Base-by-base conservation (phyloP, 2,888 invertebrate genomes). In the Alsophila aescularia region DNA sequence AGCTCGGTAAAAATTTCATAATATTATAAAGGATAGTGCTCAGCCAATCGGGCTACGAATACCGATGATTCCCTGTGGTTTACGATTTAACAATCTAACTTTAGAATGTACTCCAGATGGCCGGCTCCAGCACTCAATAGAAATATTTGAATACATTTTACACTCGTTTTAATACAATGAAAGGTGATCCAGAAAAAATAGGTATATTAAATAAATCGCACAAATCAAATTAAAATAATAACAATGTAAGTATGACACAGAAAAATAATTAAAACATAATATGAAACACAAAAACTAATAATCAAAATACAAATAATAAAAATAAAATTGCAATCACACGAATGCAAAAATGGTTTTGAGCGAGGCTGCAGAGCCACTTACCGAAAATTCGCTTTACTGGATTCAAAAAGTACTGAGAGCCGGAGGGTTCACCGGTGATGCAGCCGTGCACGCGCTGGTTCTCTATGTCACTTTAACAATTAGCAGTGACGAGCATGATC, bases 61-160 rank as follows among this genome's bases (percentile, higher is more conserved):
- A 84, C 73, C 75, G 81, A 81, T 83, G 84, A 84, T 84, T 84
- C 81, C 79, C 78, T 77, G 79, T 79, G 83, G 87, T 91, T 90
- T 87, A 90, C 89, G 87, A 88, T 89, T 88, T 87, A 85, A 86
- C 85, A 87, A 85, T 88, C 90, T 91, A 91, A 91, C 87, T 90
- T 90, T 91, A 91, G 90, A 89, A 88, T 87, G 85, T 83, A 87
- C 87, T 84, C 90, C 90, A 91, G 90, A 91, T 91, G 90, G 90
- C 91, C 82, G 77, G 82, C 85, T 80, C 68, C 73, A 83, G 79
- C 80, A 83, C 55, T 87, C 83, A 79, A 83, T 84, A 83, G 79
- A 84, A 84, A 84, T 85, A 84, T 87, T 81, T 73, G 59, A 80
- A 77, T 69, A 80, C 70, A 77, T 76, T 78, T 79, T 75, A 75